phyloP scores from a whole-genome alignment of 2,113 vertebrate genomes.

The Oncorhynchus gorbuscha region DNA sequence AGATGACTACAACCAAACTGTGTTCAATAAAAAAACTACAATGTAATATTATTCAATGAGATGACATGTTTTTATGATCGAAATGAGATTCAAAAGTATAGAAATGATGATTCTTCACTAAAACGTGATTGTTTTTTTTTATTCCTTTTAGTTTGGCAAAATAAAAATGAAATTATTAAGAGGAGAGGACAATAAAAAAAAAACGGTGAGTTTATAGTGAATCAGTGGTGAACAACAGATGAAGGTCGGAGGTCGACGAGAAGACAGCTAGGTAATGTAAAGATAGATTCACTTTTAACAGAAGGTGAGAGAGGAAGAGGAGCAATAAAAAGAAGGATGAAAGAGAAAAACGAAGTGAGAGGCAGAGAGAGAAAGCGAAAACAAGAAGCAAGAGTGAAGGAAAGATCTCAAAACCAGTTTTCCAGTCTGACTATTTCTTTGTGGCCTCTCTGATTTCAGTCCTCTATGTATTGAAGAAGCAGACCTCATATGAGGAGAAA shows the following conservation, averaged over 20 bases:
- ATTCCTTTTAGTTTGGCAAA: constrained; percentile 67
- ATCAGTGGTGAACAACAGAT: constrained; percentile 55
- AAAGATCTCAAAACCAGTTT: constrained; percentile 34
- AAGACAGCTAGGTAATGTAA: background rate
- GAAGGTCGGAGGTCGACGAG: background rate
- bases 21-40: constrained; percentile 61
- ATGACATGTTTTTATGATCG: constrained; percentile 57
- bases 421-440: constrained; percentile 59
- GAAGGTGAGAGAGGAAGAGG: background rate
- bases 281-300: background rate
- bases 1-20: constrained; percentile 77
- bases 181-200: constrained; percentile 45
- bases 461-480: constrained; percentile 12
- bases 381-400: constrained; percentile 1
- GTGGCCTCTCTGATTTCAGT: constrained; percentile 24
- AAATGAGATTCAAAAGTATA: constrained; percentile 29
- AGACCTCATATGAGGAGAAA: constrained; percentile 4
- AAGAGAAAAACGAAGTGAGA: background rate
- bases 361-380: background rate
- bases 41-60: constrained; percentile 65
- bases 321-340: no score
- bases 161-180: constrained; percentile 59
- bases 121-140: constrained; percentile 77
- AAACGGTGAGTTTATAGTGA: constrained; percentile 74
- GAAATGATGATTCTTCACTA: constrained; percentile 78